Base-by-base conservation (phyloP, 2,797 vertebrate species). In the Gouania willdenowi region DNA sequence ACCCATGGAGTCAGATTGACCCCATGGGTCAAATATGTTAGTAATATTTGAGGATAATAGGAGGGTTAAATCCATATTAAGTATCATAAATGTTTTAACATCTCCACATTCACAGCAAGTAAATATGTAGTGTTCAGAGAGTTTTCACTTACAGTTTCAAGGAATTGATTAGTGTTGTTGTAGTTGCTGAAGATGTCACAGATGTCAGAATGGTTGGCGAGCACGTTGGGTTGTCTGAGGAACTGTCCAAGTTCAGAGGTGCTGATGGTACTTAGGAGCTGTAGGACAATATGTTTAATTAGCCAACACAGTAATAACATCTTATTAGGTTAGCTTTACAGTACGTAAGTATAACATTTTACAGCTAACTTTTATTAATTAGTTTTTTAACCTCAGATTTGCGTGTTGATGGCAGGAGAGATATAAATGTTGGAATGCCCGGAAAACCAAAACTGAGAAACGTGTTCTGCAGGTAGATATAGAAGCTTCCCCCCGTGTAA, bases 381-480 rank as follows among this genome's bases (percentile, higher is more conserved):
- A 22, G 21, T 32, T 25, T 12, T 23, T 15, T 24, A 8, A 53
- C 80, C 83, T 85, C 70, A 34, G 68, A 19, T 30, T 51, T 3
- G 0, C 17, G 72, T 10, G 5, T 31, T 12, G 8, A n/a, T 41
- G 85, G 77, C 28, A 82, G 43, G 8, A 86, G 61, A 32, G 81
- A 77, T 1, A 24, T 25, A 8, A 86, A 58, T 2, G 8, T 43
- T 3, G 42, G 59, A 37, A 79, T 5, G 27, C 80, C 56, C 19
- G 80, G 80, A 36, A 77, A 75, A 13, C 67, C 75, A 45, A 81
- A 84, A n/a, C 60, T 50, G 28, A 67, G 59, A 62, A 84, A 84
- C 13, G 20, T 66, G 12, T 34, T 54, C 22, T 25, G 61, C 41
- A 87, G 46, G 35, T 66, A 87, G 24, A 17, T 4, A 18, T 71